phyloP scores from a whole-genome alignment of 1,140 invertebrate genomes.

The Drosophila nebulosa region DNA sequence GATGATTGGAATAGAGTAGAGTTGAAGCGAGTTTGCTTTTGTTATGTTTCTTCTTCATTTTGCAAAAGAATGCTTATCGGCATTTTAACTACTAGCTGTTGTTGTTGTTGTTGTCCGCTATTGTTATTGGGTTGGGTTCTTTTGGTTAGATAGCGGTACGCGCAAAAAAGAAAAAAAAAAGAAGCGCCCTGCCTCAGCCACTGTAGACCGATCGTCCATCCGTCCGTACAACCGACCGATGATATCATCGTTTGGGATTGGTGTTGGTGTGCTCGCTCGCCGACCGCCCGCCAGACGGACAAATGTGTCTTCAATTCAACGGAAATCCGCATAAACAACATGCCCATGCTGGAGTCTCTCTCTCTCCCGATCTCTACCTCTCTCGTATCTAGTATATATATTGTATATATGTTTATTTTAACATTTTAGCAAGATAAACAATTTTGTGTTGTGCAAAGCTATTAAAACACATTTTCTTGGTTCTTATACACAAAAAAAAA shows the following conservation, averaged over 20 bases:
- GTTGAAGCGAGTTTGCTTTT: conserved; percentile 18
- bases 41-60: conserved; percentile 26
- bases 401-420: conserved; percentile 60
- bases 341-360: conserved; percentile 24
- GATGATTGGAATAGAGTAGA: conserved; percentile 11
- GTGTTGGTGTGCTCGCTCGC: background rate
- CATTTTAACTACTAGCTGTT: conserved; percentile 50
- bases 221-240: conserved; percentile 15
- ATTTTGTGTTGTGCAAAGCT: conserved; percentile 23
- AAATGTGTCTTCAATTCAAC: conserved; percentile 66
- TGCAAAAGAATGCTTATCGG: conserved; percentile 68
- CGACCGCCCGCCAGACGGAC: conserved; percentile 7
- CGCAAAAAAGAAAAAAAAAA: conserved; percentile 15
- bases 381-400: too few species aligned
- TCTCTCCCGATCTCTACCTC: too few species aligned
- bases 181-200: conserved; percentile 42
- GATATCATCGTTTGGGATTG: conserved; percentile 54
- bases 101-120: conserved; percentile 28
- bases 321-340: conserved; percentile 78
- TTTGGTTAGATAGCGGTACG: conserved; percentile 36
- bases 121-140: conserved; percentile 50
- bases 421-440: conserved; percentile 73
- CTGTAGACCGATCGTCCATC: background rate
- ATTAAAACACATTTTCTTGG: conserved; percentile 44
- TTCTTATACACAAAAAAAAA: background rate